A percentile compares a stretch with the other conserved stretches of the same genome.
phyloP scores from a whole-genome alignment of 2,113 vertebrate species.

The Ageneiosus marmoratus region DNA sequence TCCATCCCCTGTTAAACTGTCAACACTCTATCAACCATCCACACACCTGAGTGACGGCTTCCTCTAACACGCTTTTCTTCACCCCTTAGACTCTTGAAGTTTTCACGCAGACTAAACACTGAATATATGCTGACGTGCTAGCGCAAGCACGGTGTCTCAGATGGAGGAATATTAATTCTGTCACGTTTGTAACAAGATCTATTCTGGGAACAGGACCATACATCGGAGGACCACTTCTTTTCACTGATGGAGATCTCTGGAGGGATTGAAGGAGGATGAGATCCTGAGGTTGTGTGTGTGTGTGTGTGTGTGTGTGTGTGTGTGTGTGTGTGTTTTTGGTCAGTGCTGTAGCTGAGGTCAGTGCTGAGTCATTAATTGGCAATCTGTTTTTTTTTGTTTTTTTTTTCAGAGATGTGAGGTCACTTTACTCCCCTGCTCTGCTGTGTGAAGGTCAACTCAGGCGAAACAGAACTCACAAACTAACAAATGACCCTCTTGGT shows the following conservation, averaged over 20 bases:
- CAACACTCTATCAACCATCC: slow-evolving; percentile 57
- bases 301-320: background rate
- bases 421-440: slow-evolving; percentile 25
- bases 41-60: slow-evolving; percentile 33
- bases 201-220: background rate
- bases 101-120: background rate
- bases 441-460: slow-evolving; percentile 26
- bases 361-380: slow-evolving; percentile 35
- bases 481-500: background rate
- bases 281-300: background rate
- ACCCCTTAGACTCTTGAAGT: background rate
- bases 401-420: background rate
- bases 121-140: background rate
- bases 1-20: slow-evolving; percentile 66
- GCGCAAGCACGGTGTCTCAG: background rate
- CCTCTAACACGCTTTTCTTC: slow-evolving; percentile 39
- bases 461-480: slow-evolving; percentile 11
- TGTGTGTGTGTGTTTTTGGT: background rate
- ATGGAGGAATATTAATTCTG: background rate
- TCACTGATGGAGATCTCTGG: background rate
- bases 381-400: background rate
- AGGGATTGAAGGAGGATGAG: background rate
- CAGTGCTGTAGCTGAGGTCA: slow-evolving; percentile 11
- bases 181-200: background rate
- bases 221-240: background rate